These are phyloP conservation scores for Apotomis betuletana DNA, from an alignment of 2,888 invertebrate species.

Conservation along the genomic window DNA sequence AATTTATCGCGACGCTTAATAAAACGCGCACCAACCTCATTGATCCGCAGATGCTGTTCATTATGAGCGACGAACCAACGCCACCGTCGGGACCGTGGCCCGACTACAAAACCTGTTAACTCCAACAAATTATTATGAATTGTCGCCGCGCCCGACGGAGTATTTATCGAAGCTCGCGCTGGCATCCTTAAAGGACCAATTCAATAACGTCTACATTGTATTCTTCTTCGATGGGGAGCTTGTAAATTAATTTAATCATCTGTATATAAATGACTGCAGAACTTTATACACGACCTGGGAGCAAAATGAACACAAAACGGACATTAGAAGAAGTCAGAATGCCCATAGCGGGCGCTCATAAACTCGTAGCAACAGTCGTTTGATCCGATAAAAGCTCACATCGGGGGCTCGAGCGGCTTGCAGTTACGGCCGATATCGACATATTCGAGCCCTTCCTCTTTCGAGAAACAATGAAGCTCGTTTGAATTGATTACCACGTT, in stretches of 20 bases:
- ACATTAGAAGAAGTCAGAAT: constrained; percentile 64
- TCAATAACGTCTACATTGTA: constrained; percentile 14
- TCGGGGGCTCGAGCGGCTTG: constrained; percentile 55
- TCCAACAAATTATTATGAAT: constrained; percentile 64
- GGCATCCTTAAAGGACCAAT: constrained; percentile 42
- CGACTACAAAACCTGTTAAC: constrained; percentile 62
- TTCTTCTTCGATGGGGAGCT: constrained; percentile 28
- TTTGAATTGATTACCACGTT: constrained; percentile 69
- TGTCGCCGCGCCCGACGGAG: constrained; percentile 51
- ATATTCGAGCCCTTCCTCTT: constrained; percentile 64
- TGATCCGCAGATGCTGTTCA: constrained; percentile 76
- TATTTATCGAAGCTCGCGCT: constrained; percentile 47
- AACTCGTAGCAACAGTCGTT: constrained; percentile 66
- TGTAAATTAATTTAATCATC: constrained; percentile 41
- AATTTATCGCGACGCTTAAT: constrained; percentile 79
- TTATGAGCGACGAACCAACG: constrained; percentile 59
- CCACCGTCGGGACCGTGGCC: constrained; percentile 50
- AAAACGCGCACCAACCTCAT: constrained; percentile 74
- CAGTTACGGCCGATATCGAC: constrained; percentile 61
- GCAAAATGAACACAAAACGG: constrained; percentile 53
- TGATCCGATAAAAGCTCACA: constrained; percentile 67
- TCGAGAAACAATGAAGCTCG: constrained; percentile 67
- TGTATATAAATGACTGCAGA: constrained; percentile 30
- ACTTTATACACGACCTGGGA: constrained; percentile 47
- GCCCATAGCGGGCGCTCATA: constrained; percentile 63